Evolutionary conservation across 2,113 vertebrate species (phyloP).

Genomic region (Strix aluco): DNA sequence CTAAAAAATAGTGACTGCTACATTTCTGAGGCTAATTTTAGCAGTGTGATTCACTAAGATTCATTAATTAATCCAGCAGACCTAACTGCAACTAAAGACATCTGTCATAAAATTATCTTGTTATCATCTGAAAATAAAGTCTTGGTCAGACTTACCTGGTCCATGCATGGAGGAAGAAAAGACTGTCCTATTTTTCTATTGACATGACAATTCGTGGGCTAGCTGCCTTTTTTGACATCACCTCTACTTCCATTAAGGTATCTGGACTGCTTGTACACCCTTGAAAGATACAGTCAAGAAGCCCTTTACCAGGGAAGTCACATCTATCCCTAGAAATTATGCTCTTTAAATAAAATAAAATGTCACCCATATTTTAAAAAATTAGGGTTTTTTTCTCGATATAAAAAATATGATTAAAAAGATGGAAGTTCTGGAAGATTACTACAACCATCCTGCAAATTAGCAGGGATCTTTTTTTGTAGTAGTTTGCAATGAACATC

Average conservation of each 20-base stretch:
- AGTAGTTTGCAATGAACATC: neutral
- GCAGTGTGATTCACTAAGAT: neutral
- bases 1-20: neutral
- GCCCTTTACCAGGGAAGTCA: neutral
- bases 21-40: neutral
- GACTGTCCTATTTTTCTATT: neutral
- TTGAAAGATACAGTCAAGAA: neutral
- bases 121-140: neutral
- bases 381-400: neutral
- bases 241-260: neutral
- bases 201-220: neutral
- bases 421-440: neutral
- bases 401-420: neutral
- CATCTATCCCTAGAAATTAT: neutral
- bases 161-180: neutral
- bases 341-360: neutral
- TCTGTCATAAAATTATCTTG: neutral
- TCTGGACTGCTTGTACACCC: neutral
- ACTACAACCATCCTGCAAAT: neutral
- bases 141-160: neutral
- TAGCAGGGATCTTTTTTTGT: neutral
- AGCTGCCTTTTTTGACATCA: neutral
- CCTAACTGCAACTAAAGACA: neutral
- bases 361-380: neutral
- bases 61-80: neutral